These are phyloP conservation scores for Urechis unicinctus DNA, from an alignment of 2,888 invertebrate genomes.

Conservation along the genomic window DNA sequence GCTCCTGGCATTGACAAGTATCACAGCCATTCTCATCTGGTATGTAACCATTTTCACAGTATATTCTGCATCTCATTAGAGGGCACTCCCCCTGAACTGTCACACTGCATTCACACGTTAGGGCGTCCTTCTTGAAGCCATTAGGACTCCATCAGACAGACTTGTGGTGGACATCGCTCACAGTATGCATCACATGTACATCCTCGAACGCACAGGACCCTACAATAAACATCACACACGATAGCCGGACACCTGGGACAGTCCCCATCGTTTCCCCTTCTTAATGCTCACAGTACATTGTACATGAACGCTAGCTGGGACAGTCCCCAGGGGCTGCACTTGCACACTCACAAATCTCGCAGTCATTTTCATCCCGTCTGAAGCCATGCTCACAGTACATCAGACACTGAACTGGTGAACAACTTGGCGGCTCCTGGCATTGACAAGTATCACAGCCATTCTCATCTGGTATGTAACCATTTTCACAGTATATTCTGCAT, in stretches of 20 bases:
- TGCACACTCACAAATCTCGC: constrained; percentile 3
- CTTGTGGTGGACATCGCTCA: too few species aligned
- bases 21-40: constrained; percentile 9
- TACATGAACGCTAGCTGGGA: neutral
- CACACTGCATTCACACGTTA: constrained; percentile 1
- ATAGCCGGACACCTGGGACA: neutral
- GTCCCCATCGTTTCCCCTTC: constrained; percentile 8
- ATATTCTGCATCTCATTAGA: neutral
- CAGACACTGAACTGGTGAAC: constrained; percentile 1
- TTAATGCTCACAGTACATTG: constrained; percentile 10
- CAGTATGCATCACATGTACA: too few species aligned
- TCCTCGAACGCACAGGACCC: too few species aligned
- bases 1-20: constrained; percentile 5
- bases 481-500: constrained; percentile 6
- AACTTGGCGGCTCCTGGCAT: neutral
- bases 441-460: constrained; percentile 8
- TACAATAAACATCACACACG: too few species aligned
- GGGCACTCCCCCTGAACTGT: too few species aligned
- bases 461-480: constrained; percentile 7
- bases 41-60: constrained; percentile 8
- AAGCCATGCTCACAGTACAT: constrained; percentile 6
- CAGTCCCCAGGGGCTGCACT: neutral
- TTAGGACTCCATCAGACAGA: too few species aligned
- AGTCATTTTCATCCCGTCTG: constrained; percentile 5
- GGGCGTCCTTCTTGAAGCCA: constrained; percentile 3